A percentile compares a stretch with the other conserved stretches of the same genome.
Evolutionary conservation across 53 echinoderm and acorn worm species (phyloP).

Genomic region (Paracentrotus lividus): DNA sequence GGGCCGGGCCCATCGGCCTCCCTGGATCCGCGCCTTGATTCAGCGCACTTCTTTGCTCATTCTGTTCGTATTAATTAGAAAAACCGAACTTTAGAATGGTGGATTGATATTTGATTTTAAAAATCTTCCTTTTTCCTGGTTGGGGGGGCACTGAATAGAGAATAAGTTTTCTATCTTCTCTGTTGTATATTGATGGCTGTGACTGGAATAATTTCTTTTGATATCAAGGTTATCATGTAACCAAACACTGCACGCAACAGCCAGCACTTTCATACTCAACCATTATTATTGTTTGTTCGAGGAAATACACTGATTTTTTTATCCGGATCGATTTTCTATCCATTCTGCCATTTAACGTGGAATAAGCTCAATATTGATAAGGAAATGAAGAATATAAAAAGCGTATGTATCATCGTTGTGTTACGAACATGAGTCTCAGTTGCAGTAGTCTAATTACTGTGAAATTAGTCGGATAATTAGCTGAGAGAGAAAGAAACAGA

Average conservation of each 20-base stretch:
- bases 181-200: too few species aligned
- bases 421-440: not conserved
- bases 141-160: too few species aligned
- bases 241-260: not conserved
- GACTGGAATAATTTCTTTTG: not conserved
- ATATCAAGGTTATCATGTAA: conserved; percentile 6
- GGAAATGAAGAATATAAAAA: not conserved
- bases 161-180: too few species aligned
- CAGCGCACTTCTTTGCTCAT: too few species aligned
- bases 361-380: not conserved
- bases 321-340: not conserved
- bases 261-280: not conserved
- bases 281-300: not conserved
- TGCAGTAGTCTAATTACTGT: not conserved
- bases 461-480: not conserved
- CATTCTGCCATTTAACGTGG: not conserved
- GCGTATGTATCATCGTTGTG: too few species aligned
- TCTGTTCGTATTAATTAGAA: too few species aligned
- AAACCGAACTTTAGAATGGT: too few species aligned
- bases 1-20: too few species aligned
- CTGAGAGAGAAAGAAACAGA: not conserved
- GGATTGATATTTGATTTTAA: too few species aligned
- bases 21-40: too few species aligned
- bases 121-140: too few species aligned
- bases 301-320: not conserved